Conservation (phyloP, 2,888 invertebrate species). For the Falcaria lacertinaria region DNA sequence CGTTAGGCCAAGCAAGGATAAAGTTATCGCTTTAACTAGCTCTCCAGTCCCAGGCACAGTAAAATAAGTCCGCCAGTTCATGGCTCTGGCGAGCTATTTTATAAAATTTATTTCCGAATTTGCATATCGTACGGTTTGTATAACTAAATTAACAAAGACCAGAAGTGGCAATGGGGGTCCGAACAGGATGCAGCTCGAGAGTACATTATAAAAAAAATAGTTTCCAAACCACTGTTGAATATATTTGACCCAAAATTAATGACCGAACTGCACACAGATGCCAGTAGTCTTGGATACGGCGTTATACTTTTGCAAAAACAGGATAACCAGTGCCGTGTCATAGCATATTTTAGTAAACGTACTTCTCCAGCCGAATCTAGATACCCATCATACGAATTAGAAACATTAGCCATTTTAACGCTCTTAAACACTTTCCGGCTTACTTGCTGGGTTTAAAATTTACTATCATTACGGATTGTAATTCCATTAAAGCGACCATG, state of each 20-base stretch:
- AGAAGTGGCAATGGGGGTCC: no score
- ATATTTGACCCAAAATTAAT: neutral
- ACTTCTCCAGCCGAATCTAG: slow-evolving; percentile 6
- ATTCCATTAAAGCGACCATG: slow-evolving; percentile 1
- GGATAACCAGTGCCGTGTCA: neutral
- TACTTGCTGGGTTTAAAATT: slow-evolving; percentile 2
- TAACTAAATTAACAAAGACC: no score
- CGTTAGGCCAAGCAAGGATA: no score
- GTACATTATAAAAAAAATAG: no score
- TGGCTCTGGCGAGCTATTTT: no score
- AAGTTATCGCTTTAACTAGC: no score
- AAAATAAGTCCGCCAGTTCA: no score
- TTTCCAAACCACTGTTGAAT: no score
- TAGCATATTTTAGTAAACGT: slow-evolving; percentile 7
- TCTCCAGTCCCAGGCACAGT: no score
- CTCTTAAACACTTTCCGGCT: slow-evolving; percentile 4
- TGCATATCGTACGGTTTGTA: no score
- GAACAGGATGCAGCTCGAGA: no score
- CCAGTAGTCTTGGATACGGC: slow-evolving; percentile 1
- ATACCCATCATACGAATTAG: slow-evolving; percentile 6
- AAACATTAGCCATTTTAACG: slow-evolving; percentile 5
- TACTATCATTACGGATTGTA: slow-evolving; percentile 5
- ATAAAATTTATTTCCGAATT: no score
- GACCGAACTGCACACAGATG: slow-evolving; percentile 2
- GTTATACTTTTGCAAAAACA: slow-evolving; percentile 4